Conservation (phyloP, 2,888 invertebrate species). For the Limnephilus rhombicus region DNA sequence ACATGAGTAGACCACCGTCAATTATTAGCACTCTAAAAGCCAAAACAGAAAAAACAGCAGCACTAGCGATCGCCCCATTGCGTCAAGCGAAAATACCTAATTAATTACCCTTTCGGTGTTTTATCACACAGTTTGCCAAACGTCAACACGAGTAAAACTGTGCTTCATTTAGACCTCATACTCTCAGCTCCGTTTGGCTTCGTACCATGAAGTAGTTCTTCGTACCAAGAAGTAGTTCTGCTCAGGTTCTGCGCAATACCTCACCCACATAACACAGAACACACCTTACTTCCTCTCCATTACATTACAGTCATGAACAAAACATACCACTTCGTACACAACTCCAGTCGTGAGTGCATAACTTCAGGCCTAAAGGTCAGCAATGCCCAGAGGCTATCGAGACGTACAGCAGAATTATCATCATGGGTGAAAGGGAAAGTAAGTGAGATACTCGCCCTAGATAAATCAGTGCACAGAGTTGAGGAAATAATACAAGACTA, state of each 20-base stretch:
- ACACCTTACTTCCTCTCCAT: background rate
- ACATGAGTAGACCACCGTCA: too few relatives aligned
- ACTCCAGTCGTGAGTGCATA: background rate
- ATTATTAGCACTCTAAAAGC: too few relatives aligned
- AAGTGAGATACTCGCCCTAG: background rate
- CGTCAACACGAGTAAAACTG: too few relatives aligned
- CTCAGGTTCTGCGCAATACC: background rate
- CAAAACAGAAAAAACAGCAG: too few relatives aligned
- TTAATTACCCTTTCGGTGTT: too few relatives aligned
- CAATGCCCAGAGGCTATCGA: background rate
- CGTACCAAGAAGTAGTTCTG: background rate
- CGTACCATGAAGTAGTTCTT: background rate
- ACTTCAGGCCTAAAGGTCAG: background rate
- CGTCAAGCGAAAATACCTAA: too few relatives aligned
- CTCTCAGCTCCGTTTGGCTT: too few relatives aligned
- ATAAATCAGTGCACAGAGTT: background rate
- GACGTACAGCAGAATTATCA: background rate
- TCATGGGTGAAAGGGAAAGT: background rate
- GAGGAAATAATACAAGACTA: background rate
- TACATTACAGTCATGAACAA: background rate
- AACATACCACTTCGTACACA: background rate
- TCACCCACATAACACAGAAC: background rate
- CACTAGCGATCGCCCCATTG: too few relatives aligned
- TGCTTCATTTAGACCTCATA: too few relatives aligned
- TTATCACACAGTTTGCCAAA: too few relatives aligned